Conservation (phyloP, 2,888 invertebrate genomes). For the Cremastinae sp. region DNA sequence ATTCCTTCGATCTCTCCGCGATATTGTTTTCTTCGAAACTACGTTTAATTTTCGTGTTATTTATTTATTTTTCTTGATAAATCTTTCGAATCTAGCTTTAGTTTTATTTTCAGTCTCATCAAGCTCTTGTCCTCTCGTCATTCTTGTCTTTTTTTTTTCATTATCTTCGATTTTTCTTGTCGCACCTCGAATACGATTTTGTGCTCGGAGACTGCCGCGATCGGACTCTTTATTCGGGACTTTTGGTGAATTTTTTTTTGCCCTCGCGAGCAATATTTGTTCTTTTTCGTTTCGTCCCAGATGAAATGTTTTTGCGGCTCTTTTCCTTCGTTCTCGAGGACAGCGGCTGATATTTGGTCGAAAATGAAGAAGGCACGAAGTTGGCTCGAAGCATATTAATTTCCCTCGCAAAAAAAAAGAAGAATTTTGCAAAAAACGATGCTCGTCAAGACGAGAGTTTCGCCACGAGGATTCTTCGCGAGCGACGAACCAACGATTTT, state of each 20-base stretch:
- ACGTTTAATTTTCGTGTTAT: conserved; percentile 40
- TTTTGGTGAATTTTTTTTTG: neutral
- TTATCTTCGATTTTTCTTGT: conserved; percentile 5
- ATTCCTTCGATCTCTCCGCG: conserved; percentile 8
- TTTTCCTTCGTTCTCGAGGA: conserved; percentile 33
- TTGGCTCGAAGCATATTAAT: conserved; percentile 42
- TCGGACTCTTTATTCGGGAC: conserved; percentile 3
- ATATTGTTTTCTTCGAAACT: conserved; percentile 8
- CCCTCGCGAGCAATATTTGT: conserved; percentile 1
- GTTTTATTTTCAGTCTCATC: conserved; percentile 76
- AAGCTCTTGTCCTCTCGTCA: conserved; percentile 67
- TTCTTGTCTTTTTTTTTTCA: neutral
- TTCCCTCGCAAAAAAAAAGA: conserved; percentile 6
- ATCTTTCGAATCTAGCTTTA: conserved; percentile 13
- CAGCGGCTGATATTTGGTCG: conserved; percentile 35
- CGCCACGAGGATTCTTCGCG: neutral
- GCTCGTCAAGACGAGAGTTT: conserved; percentile 4
- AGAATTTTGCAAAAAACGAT: too few relatives aligned
- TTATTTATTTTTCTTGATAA: conserved; percentile 53
- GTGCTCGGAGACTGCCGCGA: conserved; percentile 23
- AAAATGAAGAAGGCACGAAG: conserved; percentile 60
- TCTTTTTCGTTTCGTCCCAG: neutral
- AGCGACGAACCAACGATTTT: conserved; percentile 8
- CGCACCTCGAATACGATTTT: conserved; percentile 1
- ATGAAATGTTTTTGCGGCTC: conserved; percentile 14